Evolutionary conservation across 1,140 invertebrate genomes (phyloP), one percentile per base, ranked within the genome.

Genomic region (Chlorops oryzae): DNA sequence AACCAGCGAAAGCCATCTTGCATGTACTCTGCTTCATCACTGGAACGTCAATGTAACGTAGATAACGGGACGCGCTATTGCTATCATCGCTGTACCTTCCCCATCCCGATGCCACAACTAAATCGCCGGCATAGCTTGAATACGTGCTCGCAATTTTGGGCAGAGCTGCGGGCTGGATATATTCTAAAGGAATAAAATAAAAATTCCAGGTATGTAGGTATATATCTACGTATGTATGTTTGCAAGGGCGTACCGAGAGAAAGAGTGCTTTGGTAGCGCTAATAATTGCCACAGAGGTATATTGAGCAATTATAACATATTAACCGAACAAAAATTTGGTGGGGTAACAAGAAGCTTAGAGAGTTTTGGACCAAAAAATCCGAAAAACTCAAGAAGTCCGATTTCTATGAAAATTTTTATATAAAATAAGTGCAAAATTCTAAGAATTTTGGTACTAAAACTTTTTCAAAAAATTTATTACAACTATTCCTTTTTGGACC

Each of bases 91-190:
- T 74, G 13, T 65, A 67, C 34, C 55, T 62, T 17, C 74, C 74
- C 58, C 72, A 76, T n/a, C 74, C 74, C 6, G 69, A 63, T 32
- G 73, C 70, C 1, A 53, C 48, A 7, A 61, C 72, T 21, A 50
- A 54, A 10, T 65, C 52, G 13, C 70, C 65, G 5, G 49, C 63
- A 45, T 74, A 76, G 18, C 37, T 60, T 2, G 63, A 54, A 41
- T 55, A 63, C 9, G 54, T 41, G 2, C 62, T 58, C 7, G 57
- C 49, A 21, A 52, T 50, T 21, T 52, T 59, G 2, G 74, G 73
- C 27, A 75, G 51, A 7, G 58, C 51, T 6, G 73, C 57, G 24
- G 74, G 63, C n/a, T 50, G 58, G 6, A 76, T 69, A 23, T 47
- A 55, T 1, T 54, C 68, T 68, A 48, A 24, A 25, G 58, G 58